These are phyloP conservation scores for Heterotilapia buettikoferi DNA, from an alignment of 2,113 vertebrate species.

Conservation along the genomic window DNA sequence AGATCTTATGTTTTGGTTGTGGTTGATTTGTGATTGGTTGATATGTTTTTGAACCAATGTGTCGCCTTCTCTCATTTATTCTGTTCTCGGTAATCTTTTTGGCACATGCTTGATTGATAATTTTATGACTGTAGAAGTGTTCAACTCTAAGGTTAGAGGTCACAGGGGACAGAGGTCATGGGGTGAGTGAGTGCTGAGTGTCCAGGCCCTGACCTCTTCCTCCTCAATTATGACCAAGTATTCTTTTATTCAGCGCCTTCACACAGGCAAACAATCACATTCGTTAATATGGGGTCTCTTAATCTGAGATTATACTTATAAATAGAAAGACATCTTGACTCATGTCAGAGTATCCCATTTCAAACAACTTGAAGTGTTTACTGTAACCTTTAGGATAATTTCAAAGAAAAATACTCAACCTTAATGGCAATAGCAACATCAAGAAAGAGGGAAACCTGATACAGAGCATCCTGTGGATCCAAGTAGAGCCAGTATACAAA, in stretches of 20 bases:
- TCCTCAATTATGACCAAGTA: slow-evolving; percentile 18
- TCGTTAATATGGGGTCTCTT: background rate
- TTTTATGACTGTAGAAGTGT: background rate
- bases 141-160: slow-evolving; percentile 8
- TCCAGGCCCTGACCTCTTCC: slow-evolving; percentile 15
- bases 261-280: background rate
- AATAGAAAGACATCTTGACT: background rate
- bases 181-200: background rate
- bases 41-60: background rate
- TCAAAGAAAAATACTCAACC: background rate
- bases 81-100: background rate
- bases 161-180: slow-evolving; percentile 5
- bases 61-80: background rate
- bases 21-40: background rate
- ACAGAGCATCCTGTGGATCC: background rate
- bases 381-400: background rate
- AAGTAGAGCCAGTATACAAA: background rate
- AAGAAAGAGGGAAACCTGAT: background rate
- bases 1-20: background rate
- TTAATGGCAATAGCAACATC: background rate
- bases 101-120: slow-evolving; percentile 28
- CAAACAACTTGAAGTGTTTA: background rate
- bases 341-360: background rate
- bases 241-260: background rate
- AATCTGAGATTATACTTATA: background rate